Evolutionary conservation across 2,113 vertebrate genomes (phyloP).

Genomic region (Anhinga anhinga): DNA sequence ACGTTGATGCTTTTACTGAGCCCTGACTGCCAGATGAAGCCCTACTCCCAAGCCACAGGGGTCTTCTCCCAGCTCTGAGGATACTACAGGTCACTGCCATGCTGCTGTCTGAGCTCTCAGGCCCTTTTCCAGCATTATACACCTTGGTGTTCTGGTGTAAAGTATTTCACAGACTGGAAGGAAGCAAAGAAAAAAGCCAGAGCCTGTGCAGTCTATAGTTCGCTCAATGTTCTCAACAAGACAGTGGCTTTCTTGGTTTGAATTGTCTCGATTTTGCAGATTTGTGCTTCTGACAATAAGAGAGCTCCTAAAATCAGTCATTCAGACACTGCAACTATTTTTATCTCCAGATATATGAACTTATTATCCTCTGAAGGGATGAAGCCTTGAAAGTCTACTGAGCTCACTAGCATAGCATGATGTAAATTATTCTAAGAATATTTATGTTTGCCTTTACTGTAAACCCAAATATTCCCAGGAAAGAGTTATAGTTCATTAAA

Average conservation of each 20-base stretch:
- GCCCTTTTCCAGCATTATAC: background rate
- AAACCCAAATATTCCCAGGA: background rate
- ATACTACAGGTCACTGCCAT: background rate
- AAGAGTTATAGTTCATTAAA: background rate
- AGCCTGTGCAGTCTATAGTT: background rate
- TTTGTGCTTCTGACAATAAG: background rate
- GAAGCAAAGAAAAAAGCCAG: background rate
- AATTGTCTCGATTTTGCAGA: background rate
- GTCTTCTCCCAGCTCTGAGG: background rate
- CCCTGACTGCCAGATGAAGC: background rate
- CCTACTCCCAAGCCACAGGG: background rate
- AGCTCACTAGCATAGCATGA: background rate
- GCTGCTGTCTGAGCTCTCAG: background rate
- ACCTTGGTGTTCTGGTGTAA: fast-evolving
- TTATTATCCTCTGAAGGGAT: background rate
- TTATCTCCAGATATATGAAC: background rate
- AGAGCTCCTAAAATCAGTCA: background rate
- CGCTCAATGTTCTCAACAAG: background rate
- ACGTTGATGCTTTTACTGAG: fast-evolving
- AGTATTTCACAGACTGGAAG: background rate
- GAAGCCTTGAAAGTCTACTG: background rate
- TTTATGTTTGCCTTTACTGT: background rate
- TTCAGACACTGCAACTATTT: background rate
- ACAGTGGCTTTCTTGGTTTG: background rate
- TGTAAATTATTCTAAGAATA: background rate